Evolutionary conservation across 2,797 vertebrate genomes (phyloP).

Genomic region (Nyctibius grandis): DNA sequence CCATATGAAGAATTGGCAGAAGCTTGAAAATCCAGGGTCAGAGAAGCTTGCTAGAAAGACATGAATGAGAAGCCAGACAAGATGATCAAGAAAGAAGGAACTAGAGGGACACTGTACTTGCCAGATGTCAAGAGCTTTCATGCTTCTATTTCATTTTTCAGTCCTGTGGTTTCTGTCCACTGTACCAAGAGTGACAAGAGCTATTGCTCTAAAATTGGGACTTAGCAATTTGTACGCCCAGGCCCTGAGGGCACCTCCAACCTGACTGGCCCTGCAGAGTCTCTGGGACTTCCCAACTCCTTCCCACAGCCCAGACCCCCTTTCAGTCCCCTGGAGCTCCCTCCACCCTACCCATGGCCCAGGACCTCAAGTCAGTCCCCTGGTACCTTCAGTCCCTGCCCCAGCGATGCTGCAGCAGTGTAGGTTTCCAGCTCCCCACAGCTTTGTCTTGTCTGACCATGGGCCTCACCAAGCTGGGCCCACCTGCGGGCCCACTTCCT

Average conservation of each 20-base stretch:
- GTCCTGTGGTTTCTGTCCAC: background rate
- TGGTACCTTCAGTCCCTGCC: background rate
- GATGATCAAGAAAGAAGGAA: background rate
- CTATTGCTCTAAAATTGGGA: background rate
- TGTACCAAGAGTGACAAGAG: background rate
- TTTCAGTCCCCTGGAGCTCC: rapidly evolving
- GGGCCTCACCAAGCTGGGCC: too few species aligned
- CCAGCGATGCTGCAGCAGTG: rapidly evolving
- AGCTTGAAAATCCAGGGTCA: background rate
- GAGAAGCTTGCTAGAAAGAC: background rate
- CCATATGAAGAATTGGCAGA: background rate
- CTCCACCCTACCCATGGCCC: rapidly evolving
- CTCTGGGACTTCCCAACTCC: background rate
- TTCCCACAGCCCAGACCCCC: rapidly evolving
- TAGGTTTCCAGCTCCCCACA: background rate
- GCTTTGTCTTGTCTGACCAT: too few species aligned
- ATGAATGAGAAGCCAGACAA: background rate
- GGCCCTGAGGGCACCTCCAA: background rate
- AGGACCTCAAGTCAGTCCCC: background rate
- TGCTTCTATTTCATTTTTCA: background rate
- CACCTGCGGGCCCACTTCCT: too few species aligned
- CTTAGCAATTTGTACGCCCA: rapidly evolving
- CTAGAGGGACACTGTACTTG: rapidly evolving
- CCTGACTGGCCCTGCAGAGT: background rate
- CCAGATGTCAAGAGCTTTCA: background rate